Evolutionary conservation across 1,140 invertebrate species (phyloP).

Genomic region (Eriocheir sinensis): DNA sequence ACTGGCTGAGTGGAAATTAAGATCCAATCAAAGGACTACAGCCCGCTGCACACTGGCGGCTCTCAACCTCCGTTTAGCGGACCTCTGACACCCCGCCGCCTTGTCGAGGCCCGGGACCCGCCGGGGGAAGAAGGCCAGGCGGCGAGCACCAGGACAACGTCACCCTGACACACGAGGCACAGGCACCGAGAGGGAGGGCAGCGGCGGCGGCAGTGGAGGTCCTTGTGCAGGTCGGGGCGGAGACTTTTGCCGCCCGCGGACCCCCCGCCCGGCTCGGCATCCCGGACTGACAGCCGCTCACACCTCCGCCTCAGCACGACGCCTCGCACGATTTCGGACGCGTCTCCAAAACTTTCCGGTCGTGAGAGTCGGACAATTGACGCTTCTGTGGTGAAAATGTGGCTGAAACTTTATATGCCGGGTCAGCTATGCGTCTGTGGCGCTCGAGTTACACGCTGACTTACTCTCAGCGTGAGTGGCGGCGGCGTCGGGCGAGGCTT

Average conservation of each 20-base stretch:
- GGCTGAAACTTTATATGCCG: constrained; percentile 1
- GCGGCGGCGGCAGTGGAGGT: not conserved
- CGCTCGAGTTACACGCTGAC: not conserved
- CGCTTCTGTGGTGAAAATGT: not conserved
- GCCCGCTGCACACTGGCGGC: constrained; percentile 33
- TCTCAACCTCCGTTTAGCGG: not conserved
- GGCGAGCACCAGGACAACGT: not conserved
- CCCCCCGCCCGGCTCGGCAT: constrained; percentile 68
- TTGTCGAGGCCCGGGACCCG: not conserved
- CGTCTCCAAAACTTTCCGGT: constrained; percentile 44
- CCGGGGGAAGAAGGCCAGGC: not conserved
- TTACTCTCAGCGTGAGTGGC: not conserved
- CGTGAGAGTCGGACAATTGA: not conserved
- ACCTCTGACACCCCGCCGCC: not conserved
- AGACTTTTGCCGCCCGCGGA: constrained; percentile 66
- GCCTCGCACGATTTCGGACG: constrained; percentile 26
- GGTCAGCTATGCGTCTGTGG: not conserved
- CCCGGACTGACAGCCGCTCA: constrained; percentile 72
- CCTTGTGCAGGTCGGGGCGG: not conserved
- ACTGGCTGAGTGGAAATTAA: constrained; percentile 65
- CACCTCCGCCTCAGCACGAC: constrained; percentile 60
- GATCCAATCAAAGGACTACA: constrained; percentile 73
- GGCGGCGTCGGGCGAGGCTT: not conserved
- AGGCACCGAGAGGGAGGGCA: not conserved
- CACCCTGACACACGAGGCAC: not conserved